Conservation (phyloP, 2,888 invertebrate genomes). For the Dermolepida albohirtum region DNA sequence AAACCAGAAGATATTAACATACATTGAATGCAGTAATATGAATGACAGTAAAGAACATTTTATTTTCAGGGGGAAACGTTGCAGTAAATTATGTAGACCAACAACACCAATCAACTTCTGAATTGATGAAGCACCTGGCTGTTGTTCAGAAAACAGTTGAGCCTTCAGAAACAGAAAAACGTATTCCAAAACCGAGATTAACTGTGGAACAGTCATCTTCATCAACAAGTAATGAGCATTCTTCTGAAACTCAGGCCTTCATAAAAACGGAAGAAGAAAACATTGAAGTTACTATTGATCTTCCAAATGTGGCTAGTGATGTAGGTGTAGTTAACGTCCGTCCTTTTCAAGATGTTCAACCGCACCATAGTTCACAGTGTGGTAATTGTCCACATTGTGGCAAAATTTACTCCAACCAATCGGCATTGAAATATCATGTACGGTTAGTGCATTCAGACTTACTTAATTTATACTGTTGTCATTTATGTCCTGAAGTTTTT, state of each 20-base stretch:
- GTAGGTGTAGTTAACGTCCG: slow-evolving; percentile 15
- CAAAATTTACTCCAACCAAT: slow-evolving; percentile 77
- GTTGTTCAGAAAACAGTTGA: slow-evolving; percentile 57
- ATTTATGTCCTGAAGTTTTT: slow-evolving; percentile 77
- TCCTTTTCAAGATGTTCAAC: slow-evolving; percentile 48
- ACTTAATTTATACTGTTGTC: slow-evolving; percentile 76
- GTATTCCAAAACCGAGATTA: slow-evolving; percentile 38
- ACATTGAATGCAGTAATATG: not conserved
- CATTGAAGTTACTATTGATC: slow-evolving; percentile 40
- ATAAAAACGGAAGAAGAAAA: slow-evolving; percentile 41
- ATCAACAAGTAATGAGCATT: slow-evolving; percentile 15
- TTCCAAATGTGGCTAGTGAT: slow-evolving; percentile 33
- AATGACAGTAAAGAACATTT: too few species aligned
- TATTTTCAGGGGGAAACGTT: slow-evolving; percentile 9
- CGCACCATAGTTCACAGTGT: slow-evolving; percentile 66
- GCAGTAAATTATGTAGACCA: slow-evolving; percentile 25
- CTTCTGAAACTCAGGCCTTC: slow-evolving; percentile 7
- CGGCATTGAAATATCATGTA: slow-evolving; percentile 77
- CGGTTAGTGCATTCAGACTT: slow-evolving; percentile 77
- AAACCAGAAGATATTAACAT: too few species aligned
- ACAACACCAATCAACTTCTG: slow-evolving; percentile 48
- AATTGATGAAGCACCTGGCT: slow-evolving; percentile 56
- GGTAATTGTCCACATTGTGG: slow-evolving; percentile 78
- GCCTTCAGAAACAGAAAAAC: slow-evolving; percentile 49
- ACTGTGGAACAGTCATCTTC: slow-evolving; percentile 4